Evolutionary conservation across 2,113 vertebrate species (phyloP).

Genomic region (Ammodytes dubius): DNA sequence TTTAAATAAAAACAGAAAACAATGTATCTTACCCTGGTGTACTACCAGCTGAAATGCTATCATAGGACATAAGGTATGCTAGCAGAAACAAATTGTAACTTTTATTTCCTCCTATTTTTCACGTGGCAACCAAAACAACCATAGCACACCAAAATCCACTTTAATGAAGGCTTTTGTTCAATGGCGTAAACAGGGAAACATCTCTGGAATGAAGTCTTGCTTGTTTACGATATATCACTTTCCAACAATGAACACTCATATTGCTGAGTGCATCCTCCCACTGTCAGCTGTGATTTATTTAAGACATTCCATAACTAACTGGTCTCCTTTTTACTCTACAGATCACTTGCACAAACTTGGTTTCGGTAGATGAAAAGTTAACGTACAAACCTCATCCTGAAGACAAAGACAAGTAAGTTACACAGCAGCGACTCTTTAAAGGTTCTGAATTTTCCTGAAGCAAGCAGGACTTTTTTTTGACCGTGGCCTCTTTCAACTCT

Average conservation of each 20-base stretch:
- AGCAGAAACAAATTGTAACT: not conserved
- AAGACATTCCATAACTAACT: not conserved
- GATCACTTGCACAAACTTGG: slow-evolving; percentile 98
- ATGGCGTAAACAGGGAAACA: not conserved
- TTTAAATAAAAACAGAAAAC: not conserved
- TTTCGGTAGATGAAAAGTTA: slow-evolving; percentile 96
- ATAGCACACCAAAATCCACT: not conserved
- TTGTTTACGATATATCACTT: slow-evolving; percentile 7
- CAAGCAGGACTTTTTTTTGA: not conserved
- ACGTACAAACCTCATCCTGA: slow-evolving; percentile 96
- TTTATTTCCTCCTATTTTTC: not conserved
- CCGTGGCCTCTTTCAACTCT: not conserved
- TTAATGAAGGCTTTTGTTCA: not conserved
- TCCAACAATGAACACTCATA: not conserved
- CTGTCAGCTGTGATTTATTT: not conserved
- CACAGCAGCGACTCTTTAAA: not conserved
- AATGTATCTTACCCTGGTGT: not conserved
- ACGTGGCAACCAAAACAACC: slow-evolving; percentile 2
- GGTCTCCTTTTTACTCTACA: slow-evolving; percentile 57
- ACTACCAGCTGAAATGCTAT: not conserved
- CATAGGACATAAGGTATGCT: not conserved
- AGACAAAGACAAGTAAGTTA: slow-evolving; percentile 89
- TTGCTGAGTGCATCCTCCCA: not conserved
- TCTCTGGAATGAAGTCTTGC: slow-evolving; percentile 49
- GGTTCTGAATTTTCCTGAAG: not conserved